Conservation (phyloP, 2,113 vertebrate genomes). For the Psilopogon haemacephalus region DNA sequence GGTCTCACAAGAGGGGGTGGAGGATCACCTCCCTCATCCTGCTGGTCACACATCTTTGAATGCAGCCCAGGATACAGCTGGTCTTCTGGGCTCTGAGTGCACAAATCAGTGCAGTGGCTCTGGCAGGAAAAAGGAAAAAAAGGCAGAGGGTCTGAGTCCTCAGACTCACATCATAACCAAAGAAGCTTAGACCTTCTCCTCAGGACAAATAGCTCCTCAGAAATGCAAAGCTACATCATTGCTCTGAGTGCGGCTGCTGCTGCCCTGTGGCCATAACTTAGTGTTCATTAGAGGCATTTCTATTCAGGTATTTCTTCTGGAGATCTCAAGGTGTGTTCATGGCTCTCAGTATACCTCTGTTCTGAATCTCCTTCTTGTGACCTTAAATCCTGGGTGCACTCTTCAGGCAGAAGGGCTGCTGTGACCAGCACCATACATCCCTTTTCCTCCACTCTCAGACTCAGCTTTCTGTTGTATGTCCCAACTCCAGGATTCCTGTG, state of each 20-base stretch:
- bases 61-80: too few relatives aligned
- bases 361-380: background rate
- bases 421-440: background rate
- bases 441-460: background rate
- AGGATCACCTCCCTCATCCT: too few relatives aligned
- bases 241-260: background rate
- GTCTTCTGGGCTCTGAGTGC: too few relatives aligned
- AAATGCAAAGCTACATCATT: background rate
- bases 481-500: background rate
- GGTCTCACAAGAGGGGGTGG: too few relatives aligned
- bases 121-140: background rate
- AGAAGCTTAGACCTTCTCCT: background rate
- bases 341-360: background rate
- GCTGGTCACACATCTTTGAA: too few relatives aligned
- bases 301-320: background rate
- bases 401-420: background rate
- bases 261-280: background rate
- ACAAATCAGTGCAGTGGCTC: background rate
- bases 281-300: background rate
- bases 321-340: background rate
- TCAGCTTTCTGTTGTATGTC: background rate
- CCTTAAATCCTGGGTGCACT: background rate
- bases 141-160: background rate
- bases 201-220: background rate
- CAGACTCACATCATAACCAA: background rate